A percentile compares a stretch with the other conserved stretches of the same genome.
phyloP scores from a whole-genome alignment of 2,888 invertebrate genomes.

The Mellilla xanthometata region DNA sequence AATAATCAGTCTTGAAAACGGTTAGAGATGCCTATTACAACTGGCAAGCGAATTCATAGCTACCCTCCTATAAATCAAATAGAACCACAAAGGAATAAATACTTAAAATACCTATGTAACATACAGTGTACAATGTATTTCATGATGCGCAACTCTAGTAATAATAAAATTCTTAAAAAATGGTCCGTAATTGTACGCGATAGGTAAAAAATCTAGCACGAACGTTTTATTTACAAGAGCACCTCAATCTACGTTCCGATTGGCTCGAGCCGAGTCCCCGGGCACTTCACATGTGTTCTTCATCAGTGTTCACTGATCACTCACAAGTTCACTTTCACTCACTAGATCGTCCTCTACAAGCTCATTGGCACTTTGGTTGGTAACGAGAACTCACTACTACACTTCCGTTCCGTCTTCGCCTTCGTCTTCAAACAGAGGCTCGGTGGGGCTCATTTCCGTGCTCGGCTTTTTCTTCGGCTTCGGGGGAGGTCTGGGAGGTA shows the following conservation, averaged over 20 bases:
- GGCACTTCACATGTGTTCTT: no score
- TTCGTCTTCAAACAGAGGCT: conserved; percentile 93
- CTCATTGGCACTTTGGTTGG: conserved; percentile 75
- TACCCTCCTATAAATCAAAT: conserved; percentile 33
- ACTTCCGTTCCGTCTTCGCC: conserved; percentile 95
- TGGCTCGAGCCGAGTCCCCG: conserved; percentile 37
- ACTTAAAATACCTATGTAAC: conserved; percentile 58
- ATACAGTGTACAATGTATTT: conserved; percentile 42
- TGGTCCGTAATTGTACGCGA: conserved; percentile 76
- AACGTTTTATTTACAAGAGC: conserved; percentile 76
- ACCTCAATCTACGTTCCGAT: conserved; percentile 47
- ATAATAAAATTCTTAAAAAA: conserved; percentile 53
- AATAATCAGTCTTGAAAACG: conserved; percentile 79
- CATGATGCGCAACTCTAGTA: conserved; percentile 35
- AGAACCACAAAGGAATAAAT: conserved; percentile 68
- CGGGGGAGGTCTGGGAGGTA: conserved; percentile 92
- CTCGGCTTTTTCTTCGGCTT: conserved; percentile 90
- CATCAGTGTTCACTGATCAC: conserved; percentile 23
- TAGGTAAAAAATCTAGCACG: conserved; percentile 80
- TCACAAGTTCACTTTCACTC: conserved; percentile 23
- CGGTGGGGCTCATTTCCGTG: conserved; percentile 81
- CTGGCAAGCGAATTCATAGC: conserved; percentile 36
- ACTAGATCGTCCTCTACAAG: conserved; percentile 55
- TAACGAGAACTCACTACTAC: conserved; percentile 74
- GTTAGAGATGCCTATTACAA: conserved; percentile 50